phyloP scores from a whole-genome alignment of 35 echinoderm and acorn worm genomes.

The Anneissia japonica region DNA sequence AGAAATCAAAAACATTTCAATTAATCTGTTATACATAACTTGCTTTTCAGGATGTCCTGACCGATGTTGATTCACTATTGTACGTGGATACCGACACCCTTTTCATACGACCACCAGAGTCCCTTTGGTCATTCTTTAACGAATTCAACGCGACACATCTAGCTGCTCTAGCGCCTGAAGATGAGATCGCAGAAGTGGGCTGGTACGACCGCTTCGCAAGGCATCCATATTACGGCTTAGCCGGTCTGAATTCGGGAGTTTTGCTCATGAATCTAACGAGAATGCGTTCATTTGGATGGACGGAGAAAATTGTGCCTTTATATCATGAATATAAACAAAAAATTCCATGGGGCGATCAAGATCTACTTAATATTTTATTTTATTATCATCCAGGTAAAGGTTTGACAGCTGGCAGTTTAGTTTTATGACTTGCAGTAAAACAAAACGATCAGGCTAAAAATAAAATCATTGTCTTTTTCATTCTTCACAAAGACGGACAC shows the following conservation, averaged over 20 bases:
- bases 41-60: slow-evolving; percentile 53
- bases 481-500: too few species aligned
- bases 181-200: slow-evolving; percentile 65
- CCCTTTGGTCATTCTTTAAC: slow-evolving; percentile 79
- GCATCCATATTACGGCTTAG: slow-evolving; percentile 81
- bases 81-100: slow-evolving; percentile 94
- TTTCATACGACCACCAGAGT: slow-evolving; percentile 72
- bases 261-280: slow-evolving; percentile 92
- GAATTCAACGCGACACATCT: slow-evolving; percentile 83
- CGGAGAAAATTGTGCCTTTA: slow-evolving; percentile 63
- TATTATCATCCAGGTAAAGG: slow-evolving; percentile 81
- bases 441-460: too few species aligned
- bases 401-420: too few species aligned
- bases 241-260: slow-evolving; percentile 83
- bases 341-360: slow-evolving; percentile 92
- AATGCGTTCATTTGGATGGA: slow-evolving; percentile 74
- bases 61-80: slow-evolving; percentile 63
- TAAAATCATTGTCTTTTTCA: too few species aligned
- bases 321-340: slow-evolving; percentile 73
- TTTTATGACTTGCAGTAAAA: too few species aligned
- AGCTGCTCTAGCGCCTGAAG: slow-evolving; percentile 69
- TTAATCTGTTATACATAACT: too few species aligned
- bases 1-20: too few species aligned
- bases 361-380: slow-evolving; percentile 89
- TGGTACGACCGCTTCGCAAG: slow-evolving; percentile 81